Base-by-base conservation (phyloP, 1,140 invertebrate species). In the Brachionus asplanchnoidis region DNA sequence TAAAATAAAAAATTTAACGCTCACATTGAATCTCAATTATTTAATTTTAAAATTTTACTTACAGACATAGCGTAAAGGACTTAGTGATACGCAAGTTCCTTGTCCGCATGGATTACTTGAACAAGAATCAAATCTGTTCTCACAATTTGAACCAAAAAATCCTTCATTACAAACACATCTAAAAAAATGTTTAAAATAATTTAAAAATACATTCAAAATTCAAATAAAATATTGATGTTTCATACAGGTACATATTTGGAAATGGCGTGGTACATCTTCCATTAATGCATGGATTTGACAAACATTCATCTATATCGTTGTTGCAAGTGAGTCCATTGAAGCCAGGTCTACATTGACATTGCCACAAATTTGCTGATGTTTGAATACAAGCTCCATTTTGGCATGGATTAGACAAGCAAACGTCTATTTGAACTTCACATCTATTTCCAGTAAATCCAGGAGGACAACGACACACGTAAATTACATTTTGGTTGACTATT, bases 261-360 rank as follows among this genome's bases (percentile, higher is more conserved):
- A 82, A 82, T 42, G 79, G 79, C 14, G 79, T 82, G 36, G 79
- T 28, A 23, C 79, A 82, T 42, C 68, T 26, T 17, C 66, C 66
- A 75, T 84, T 75, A 90, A 95, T 94, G 87, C 96, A 97, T 1
- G 95, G 95, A 65, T 93, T 93, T 3, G 44, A 75, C 2, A 32
- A 12, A 50, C 85, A 85, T 60, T 85, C 85, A 42, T 85, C 80
- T 32, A 86, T 82, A 65, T 85, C 84, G 17, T 44, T 4, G 79
- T 78, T 32, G 84, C 86, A 84, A 85, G 85, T 65, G 68, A 42
- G 26, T 14, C 85, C 84, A 32, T 66, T 60, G 44, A 84, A 70
- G 12, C 82, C 82, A 32, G 82, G 60, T 56, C 68, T 68, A 44
- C 82, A 84, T 84, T 73, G 82, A 84, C 82, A 84, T 65, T 82